These are phyloP conservation scores for Periphyllus acericola DNA, from an alignment of 2,888 invertebrate species.

Conservation along the genomic window DNA sequence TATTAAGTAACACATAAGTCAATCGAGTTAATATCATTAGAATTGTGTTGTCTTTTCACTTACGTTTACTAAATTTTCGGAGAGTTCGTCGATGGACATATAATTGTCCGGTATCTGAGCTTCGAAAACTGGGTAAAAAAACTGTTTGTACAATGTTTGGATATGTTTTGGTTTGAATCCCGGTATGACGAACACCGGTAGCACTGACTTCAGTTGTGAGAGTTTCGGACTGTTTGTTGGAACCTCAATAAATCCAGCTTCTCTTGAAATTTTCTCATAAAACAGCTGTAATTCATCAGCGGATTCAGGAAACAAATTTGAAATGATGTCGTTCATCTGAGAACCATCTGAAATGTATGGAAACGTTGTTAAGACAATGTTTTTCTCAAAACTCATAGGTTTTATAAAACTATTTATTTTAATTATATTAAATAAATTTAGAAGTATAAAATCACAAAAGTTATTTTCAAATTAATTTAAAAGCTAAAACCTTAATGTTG, in stretches of 20 bases:
- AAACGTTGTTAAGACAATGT: no score
- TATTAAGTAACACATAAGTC: neutral
- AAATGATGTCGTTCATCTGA: neutral
- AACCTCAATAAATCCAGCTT: slow-evolving; percentile 66
- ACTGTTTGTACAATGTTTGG: slow-evolving; percentile 51
- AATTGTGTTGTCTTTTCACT: neutral
- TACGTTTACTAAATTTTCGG: slow-evolving; percentile 33
- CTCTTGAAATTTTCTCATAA: neutral
- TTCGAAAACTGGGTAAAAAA: slow-evolving; percentile 43
- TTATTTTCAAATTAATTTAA: no score
- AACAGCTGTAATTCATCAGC: neutral
- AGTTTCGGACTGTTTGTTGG: slow-evolving; percentile 67
- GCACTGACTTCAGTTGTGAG: slow-evolving; percentile 66
- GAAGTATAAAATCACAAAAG: no score
- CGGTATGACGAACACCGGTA: slow-evolving; percentile 68
- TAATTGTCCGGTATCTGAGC: slow-evolving; percentile 13
- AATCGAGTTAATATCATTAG: no score
- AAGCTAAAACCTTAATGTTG: no score
- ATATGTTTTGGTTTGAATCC: slow-evolving; percentile 66
- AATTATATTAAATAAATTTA: no score
- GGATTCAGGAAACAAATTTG: neutral
- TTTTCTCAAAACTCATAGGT: no score
- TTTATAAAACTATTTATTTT: no score
- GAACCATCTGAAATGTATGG: neutral
- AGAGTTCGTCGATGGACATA: slow-evolving; percentile 2